Conservation (phyloP, 2,888 invertebrate species). For the Apotomis capreana region DNA sequence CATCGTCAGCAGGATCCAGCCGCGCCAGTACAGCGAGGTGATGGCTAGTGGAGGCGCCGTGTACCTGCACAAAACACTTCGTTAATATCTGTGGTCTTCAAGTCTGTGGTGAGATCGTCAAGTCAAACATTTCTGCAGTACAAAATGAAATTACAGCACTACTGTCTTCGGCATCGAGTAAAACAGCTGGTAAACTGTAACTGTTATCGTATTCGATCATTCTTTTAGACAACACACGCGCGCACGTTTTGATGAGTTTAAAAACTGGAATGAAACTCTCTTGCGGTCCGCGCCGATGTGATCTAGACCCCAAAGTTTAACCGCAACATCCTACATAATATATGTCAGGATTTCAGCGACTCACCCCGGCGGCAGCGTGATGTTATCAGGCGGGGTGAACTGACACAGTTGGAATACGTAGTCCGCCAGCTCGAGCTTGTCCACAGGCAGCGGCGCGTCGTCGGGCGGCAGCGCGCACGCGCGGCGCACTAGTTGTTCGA, state of each 20-base stretch:
- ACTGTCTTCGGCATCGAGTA: too few relatives aligned
- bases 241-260: too few relatives aligned
- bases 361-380: constrained; percentile 91
- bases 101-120: too few relatives aligned
- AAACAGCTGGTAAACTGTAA: too few relatives aligned
- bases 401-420: constrained; percentile 94
- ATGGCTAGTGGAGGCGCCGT: constrained; percentile 95
- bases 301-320: too few relatives aligned
- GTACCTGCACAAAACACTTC: constrained; percentile 75
- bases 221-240: too few relatives aligned
- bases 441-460: constrained; percentile 88
- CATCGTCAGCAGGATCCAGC: constrained; percentile 90
- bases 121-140: too few relatives aligned
- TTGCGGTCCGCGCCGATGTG: too few relatives aligned
- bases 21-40: constrained; percentile 97
- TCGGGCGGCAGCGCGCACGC: constrained; percentile 92
- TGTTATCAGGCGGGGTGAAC: constrained; percentile 96
- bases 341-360: constrained; percentile 48
- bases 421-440: constrained; percentile 93
- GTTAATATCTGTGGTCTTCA: not conserved
- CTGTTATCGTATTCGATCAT: too few relatives aligned
- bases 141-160: too few relatives aligned
- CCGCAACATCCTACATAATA: too few relatives aligned
- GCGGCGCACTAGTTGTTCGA: constrained; percentile 92
- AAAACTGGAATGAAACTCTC: too few relatives aligned